Conservation (phyloP, 2,113 vertebrate genomes). For the Amazona guildingii region DNA sequence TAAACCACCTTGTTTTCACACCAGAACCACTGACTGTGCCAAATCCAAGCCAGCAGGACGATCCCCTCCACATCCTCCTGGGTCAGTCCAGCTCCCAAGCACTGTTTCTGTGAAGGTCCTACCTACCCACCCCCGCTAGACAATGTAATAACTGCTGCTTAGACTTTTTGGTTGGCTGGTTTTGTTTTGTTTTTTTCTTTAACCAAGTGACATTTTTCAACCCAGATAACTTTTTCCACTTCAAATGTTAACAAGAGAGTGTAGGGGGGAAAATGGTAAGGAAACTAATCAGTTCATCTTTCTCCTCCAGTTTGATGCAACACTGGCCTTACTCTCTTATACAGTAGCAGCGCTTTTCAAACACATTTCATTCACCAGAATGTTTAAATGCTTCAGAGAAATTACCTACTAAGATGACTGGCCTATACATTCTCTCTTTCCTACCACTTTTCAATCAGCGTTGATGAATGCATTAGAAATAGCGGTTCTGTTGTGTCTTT, state of each 20-base stretch:
- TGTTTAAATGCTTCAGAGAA: background rate
- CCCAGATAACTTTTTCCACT: slow-evolving; percentile 7
- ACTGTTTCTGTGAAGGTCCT: background rate
- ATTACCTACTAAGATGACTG: background rate
- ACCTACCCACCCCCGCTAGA: background rate
- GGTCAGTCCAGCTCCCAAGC: background rate
- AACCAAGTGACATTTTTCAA: slow-evolving; percentile 23
- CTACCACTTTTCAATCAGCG: background rate
- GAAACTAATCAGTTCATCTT: slow-evolving; percentile 5
- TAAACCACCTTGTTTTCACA: background rate
- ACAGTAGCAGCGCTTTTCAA: background rate
- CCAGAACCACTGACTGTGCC: background rate
- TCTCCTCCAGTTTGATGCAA: background rate
- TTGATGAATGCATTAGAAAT: background rate
- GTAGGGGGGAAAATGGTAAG: background rate
- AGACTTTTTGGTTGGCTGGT: background rate
- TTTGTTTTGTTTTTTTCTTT: background rate
- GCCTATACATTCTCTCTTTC: background rate
- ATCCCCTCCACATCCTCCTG: background rate
- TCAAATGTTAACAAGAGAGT: slow-evolving; percentile 9
- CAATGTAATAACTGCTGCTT: background rate
- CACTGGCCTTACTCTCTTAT: background rate
- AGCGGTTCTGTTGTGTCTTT: background rate
- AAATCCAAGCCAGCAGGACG: background rate
- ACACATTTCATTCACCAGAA: background rate